Conservation (phyloP, 2,888 invertebrate genomes). For the Mallateleia sp. region DNA sequence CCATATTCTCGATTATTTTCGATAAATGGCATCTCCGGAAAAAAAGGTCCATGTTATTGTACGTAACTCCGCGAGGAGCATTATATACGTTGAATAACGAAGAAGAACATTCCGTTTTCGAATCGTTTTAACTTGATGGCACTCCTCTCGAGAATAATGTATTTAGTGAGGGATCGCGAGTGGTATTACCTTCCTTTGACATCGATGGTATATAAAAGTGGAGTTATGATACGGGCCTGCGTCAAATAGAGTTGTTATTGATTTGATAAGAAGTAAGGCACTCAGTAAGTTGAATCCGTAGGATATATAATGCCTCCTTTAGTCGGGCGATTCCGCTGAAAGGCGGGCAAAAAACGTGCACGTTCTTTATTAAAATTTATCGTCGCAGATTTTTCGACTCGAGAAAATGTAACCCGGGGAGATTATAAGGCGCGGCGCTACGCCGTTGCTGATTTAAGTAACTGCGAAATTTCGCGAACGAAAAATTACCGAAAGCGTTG, state of each 20-base stretch:
- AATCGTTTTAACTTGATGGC: slow-evolving; percentile 3
- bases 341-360: background rate
- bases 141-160: slow-evolving; percentile 15
- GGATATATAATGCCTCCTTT: slow-evolving; percentile 12
- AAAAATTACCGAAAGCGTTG: slow-evolving; percentile 22
- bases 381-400: slow-evolving; percentile 6
- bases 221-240: slow-evolving; percentile 4
- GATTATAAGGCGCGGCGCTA: background rate
- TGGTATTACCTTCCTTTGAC: slow-evolving; percentile 9
- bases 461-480: slow-evolving; percentile 24
- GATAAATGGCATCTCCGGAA: slow-evolving; percentile 35
- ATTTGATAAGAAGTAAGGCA: slow-evolving; percentile 34
- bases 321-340: background rate
- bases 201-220: slow-evolving; percentile 27
- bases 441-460: slow-evolving; percentile 3
- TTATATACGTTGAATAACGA: slow-evolving; percentile 30
- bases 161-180: slow-evolving; percentile 14
- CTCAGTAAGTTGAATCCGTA: background rate
- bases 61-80: slow-evolving; percentile 5
- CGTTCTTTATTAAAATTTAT: slow-evolving; percentile 25
- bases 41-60: slow-evolving; percentile 28
- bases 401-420: slow-evolving; percentile 15
- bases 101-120: background rate
- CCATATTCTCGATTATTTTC: slow-evolving; percentile 52
- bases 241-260: slow-evolving; percentile 40